A percentile compares a stretch with the other conserved stretches of the same genome.
phyloP scores from a whole-genome alignment of 2,797 vertebrate species.

The Sphenodon punctatus region DNA sequence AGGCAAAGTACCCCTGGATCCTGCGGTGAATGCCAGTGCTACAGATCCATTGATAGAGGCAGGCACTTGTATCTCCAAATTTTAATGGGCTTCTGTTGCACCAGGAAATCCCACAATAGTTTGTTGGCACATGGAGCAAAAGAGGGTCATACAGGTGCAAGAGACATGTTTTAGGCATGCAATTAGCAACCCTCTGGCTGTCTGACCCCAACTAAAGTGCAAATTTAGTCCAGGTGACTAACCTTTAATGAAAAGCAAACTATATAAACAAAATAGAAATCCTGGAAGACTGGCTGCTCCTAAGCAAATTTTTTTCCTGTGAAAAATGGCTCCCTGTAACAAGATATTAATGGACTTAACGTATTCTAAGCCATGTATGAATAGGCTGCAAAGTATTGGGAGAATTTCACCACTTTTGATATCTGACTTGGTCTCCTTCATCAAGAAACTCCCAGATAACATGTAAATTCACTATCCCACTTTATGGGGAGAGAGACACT shows the following conservation, averaged over 20 bases:
- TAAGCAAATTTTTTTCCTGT: not conserved
- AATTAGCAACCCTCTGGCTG: not conserved
- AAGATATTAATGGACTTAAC: not conserved
- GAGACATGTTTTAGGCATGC: not conserved
- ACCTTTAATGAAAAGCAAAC: not conserved
- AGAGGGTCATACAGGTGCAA: not conserved
- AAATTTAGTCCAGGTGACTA: not conserved
- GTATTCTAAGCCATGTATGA: not conserved
- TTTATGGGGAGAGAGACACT: not conserved
- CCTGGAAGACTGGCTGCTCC: not conserved
- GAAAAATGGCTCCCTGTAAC: not conserved
- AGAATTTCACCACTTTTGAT: not conserved
- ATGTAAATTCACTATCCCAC: accelerated
- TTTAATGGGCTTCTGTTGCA: not conserved
- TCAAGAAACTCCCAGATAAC: not conserved
- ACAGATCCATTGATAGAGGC: not conserved
- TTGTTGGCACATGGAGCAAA: not conserved
- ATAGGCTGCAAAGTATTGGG: not conserved
- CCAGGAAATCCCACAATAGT: not conserved
- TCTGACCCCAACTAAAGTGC: not conserved
- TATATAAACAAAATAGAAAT: not conserved
- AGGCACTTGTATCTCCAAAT: not conserved
- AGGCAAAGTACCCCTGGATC: not conserved
- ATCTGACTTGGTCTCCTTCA: not conserved
- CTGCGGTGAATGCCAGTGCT: not conserved